Percentiles rank a stretch among this genome's conserved stretches.
Evolutionary conservation across 2,113 vertebrate genomes (phyloP).

Genomic region (Seriola rivoliana): DNA sequence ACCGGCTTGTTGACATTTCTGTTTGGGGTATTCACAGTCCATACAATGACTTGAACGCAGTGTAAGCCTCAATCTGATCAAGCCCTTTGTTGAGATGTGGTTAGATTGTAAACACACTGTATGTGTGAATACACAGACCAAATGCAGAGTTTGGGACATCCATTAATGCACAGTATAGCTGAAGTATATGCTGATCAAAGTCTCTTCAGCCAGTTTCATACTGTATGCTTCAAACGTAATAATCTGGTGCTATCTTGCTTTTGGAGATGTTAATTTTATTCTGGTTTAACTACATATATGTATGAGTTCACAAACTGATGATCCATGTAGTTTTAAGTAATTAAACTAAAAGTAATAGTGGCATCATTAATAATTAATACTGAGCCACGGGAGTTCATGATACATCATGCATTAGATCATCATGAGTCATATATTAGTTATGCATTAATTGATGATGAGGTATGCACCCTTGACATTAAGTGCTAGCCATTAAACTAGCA

Average conservation of each 20-base stretch:
- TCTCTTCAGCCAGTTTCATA: not conserved
- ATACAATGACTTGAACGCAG: too few relatives aligned
- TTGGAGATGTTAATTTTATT: conserved; percentile 1
- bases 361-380: conserved; percentile 34
- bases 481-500: conserved; percentile 3
- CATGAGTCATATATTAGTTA: conserved; percentile 38
- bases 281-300: conserved; percentile 14
- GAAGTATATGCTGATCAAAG: not conserved
- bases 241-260: not conserved
- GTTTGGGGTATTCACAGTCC: not conserved
- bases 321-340: conserved; percentile 36
- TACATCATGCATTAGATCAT: conserved; percentile 36
- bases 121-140: too few relatives aligned
- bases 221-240: too few relatives aligned
- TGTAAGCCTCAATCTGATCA: too few relatives aligned
- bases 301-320: conserved; percentile 27
- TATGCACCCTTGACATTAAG: conserved; percentile 23
- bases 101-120: too few relatives aligned
- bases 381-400: conserved; percentile 28
- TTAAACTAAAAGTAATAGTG: conserved; percentile 13
- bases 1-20: not conserved
- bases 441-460: conserved; percentile 31
- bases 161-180: too few relatives aligned
- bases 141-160: too few relatives aligned
- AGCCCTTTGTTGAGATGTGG: too few relatives aligned